phyloP scores from a whole-genome alignment of 2,797 vertebrate species.

The Sebastes steindachneri region DNA sequence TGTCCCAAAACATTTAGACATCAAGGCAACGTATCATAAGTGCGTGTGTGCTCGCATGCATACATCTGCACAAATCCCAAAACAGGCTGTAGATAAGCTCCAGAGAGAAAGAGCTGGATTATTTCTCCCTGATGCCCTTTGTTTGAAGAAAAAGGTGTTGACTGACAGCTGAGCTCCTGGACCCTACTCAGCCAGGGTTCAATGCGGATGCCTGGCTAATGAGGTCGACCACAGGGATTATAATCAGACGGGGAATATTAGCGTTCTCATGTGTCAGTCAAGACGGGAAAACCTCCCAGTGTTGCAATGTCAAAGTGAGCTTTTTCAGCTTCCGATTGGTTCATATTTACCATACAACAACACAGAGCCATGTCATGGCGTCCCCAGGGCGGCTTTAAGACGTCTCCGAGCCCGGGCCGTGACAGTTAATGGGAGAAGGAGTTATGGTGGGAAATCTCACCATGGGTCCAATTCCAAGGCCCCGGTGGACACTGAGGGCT shows the following conservation, averaged over 20 bases:
- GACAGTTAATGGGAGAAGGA: slow-evolving; percentile 72
- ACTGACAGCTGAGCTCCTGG: slow-evolving; percentile 82
- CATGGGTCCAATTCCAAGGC: slow-evolving; percentile 63
- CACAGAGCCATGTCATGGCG: slow-evolving; percentile 62
- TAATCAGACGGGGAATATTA: slow-evolving; percentile 85
- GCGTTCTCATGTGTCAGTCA: slow-evolving; percentile 82
- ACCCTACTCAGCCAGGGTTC: slow-evolving; percentile 84
- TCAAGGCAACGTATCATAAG: slow-evolving; percentile 27
- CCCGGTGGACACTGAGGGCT: slow-evolving; percentile 45
- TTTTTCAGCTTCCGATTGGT: slow-evolving; percentile 69
- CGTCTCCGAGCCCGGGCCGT: slow-evolving; percentile 28
- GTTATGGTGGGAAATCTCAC: slow-evolving; percentile 80
- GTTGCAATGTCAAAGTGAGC: slow-evolving; percentile 56
- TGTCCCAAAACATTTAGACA: slow-evolving; percentile 41
- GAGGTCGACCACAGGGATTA: slow-evolving; percentile 84
- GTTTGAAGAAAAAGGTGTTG: slow-evolving; percentile 83
- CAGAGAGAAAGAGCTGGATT: slow-evolving; percentile 66
- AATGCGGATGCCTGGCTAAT: slow-evolving; percentile 85
- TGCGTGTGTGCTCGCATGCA: slow-evolving; percentile 33
- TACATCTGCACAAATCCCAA: slow-evolving; percentile 64
- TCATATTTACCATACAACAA: slow-evolving; percentile 78
- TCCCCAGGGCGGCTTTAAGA: slow-evolving; percentile 67
- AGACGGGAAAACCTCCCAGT: slow-evolving; percentile 78
- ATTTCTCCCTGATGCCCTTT: slow-evolving; percentile 79
- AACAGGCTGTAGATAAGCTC: slow-evolving; percentile 59